phyloP scores from a whole-genome alignment of 2,888 invertebrate genomes.

The Diachrysia chrysitis region DNA sequence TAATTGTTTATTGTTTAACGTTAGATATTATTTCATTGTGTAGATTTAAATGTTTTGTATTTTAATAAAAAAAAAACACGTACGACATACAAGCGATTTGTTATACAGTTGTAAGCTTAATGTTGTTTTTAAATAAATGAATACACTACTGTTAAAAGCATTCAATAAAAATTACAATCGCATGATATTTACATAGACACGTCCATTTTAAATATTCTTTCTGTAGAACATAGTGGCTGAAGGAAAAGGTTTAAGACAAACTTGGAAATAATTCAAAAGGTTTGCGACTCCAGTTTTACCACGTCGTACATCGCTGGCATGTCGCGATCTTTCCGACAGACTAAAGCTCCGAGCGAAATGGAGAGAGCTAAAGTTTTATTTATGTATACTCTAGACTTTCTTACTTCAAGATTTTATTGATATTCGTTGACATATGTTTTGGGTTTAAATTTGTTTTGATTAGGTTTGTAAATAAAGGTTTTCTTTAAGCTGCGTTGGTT shows the following conservation, averaged over 20 bases:
- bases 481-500: no score
- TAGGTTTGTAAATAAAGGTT: no score
- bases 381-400: constrained; percentile 37
- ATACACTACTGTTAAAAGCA: no score
- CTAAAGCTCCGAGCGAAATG: constrained; percentile 50
- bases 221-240: constrained; percentile 20
- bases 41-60: no score
- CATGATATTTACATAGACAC: not conserved
- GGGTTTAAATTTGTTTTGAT: not conserved
- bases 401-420: not conserved
- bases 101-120: no score
- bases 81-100: no score
- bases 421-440: not conserved
- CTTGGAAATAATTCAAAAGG: constrained; percentile 53
- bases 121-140: no score
- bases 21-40: no score
- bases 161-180: not conserved
- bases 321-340: constrained; percentile 30
- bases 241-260: constrained; percentile 49
- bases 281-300: constrained; percentile 45
- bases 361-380: constrained; percentile 46
- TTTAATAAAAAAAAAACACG: no score
- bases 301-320: constrained; percentile 38
- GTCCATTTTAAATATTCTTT: constrained; percentile 49
- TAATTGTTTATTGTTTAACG: no score